phyloP scores from a whole-genome alignment of 2,113 vertebrate genomes.

The Baryphthengus martii region DNA sequence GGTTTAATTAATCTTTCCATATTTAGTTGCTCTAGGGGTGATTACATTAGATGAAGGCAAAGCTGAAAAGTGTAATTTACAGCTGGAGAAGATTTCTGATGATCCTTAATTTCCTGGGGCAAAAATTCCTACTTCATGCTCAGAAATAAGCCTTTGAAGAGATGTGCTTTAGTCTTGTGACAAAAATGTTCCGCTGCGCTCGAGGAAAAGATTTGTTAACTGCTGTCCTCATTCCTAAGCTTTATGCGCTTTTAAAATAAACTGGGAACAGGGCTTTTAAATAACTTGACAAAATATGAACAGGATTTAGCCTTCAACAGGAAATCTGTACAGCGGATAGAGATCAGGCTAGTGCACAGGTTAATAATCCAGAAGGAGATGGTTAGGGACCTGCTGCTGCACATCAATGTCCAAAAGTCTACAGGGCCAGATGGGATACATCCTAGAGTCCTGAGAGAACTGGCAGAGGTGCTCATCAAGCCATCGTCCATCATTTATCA shows the following conservation, averaged over 20 bases:
- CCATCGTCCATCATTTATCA: too few species aligned
- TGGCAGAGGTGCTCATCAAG: too few species aligned
- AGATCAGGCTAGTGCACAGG: neutral
- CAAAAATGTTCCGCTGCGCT: neutral
- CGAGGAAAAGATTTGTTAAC: slow-evolving; percentile 26
- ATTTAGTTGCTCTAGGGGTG: neutral
- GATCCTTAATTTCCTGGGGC: slow-evolving; percentile 10
- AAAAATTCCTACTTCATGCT: slow-evolving; percentile 28
- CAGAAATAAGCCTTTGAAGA: neutral
- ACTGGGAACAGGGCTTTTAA: neutral
- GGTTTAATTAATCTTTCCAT: slow-evolving; percentile 11
- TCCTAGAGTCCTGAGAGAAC: too few species aligned
- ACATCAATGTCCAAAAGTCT: too few species aligned
- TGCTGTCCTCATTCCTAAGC: neutral
- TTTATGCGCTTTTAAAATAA: slow-evolving; percentile 3
- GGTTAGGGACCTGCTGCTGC: too few species aligned
- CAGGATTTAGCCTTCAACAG: neutral
- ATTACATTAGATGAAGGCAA: neutral
- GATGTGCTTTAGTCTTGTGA: neutral
- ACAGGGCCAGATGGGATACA: too few species aligned
- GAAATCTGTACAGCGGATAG: neutral
- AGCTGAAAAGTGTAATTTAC: neutral
- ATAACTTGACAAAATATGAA: neutral
- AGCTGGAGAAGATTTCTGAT: neutral
- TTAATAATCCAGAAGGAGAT: too few species aligned